These are phyloP conservation scores for Pogonocichla stellata DNA, from an alignment of 2,113 vertebrate species.

Conservation along the genomic window DNA sequence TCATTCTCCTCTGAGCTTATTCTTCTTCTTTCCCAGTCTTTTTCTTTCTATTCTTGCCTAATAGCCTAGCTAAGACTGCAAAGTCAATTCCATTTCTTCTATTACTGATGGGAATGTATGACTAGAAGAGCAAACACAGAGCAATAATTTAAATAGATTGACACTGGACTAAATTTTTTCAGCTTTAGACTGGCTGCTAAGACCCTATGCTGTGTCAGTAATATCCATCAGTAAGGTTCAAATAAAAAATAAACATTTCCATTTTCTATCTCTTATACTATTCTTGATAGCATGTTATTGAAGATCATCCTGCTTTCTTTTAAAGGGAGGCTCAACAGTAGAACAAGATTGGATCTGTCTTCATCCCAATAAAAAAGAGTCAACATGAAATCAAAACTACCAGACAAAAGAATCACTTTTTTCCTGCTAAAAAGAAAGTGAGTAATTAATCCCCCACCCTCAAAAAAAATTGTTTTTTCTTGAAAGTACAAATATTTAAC, in stretches of 20 bases:
- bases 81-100: conserved; percentile 26
- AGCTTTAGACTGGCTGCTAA: background rate
- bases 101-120: background rate
- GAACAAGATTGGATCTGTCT: background rate
- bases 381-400: background rate
- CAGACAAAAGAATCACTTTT: background rate
- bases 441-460: background rate
- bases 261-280: background rate
- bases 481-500: background rate
- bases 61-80: background rate
- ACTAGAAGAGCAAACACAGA: conserved; percentile 19
- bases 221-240: background rate
- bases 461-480: background rate
- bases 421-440: background rate
- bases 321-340: background rate
- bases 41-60: background rate
- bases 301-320: background rate
- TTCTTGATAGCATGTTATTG: background rate
- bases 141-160: background rate
- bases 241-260: background rate
- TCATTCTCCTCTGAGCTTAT: background rate
- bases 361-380: background rate
- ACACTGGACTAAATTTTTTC: background rate
- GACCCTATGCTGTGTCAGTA: background rate
- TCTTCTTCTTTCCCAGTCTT: background rate